Evolutionary conservation across 2,113 vertebrate species (phyloP).

Genomic region (Aptenodytes forsteri): DNA sequence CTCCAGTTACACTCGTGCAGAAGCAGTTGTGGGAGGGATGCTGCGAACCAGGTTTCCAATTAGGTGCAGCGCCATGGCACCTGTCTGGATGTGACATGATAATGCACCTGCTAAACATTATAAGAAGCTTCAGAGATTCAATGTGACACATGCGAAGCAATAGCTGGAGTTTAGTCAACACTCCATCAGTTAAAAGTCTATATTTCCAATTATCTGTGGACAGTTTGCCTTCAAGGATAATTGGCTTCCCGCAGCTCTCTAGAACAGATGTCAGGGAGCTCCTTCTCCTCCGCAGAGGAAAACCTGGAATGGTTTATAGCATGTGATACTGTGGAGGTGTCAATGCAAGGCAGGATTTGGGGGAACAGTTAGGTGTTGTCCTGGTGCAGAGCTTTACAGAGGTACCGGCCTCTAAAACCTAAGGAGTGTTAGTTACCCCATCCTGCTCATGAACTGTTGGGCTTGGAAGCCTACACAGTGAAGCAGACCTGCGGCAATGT

Average conservation of each 20-base stretch:
- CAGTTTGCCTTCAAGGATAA: constrained; percentile 63
- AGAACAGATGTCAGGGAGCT: constrained; percentile 13
- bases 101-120: constrained; percentile 52
- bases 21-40: background rate
- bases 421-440: background rate
- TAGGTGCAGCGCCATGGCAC: background rate
- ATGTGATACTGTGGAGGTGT: background rate
- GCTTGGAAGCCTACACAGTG: background rate
- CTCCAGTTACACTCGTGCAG: background rate
- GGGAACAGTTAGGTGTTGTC: background rate
- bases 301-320: background rate
- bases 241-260: constrained; percentile 64
- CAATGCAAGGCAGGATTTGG: background rate
- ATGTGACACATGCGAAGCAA: constrained; percentile 31
- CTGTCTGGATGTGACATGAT: constrained; percentile 47
- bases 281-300: background rate
- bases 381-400: background rate
- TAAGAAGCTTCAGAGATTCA: constrained; percentile 13
- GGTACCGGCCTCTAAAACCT: background rate
- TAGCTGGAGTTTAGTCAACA: constrained; percentile 59
- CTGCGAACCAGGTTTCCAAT: background rate
- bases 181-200: constrained; percentile 59
- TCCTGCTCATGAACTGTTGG: background rate
- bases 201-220: constrained; percentile 63
- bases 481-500: background rate